Conservation (phyloP, 2,113 vertebrate genomes). For the Gymnocephalus cernua region DNA sequence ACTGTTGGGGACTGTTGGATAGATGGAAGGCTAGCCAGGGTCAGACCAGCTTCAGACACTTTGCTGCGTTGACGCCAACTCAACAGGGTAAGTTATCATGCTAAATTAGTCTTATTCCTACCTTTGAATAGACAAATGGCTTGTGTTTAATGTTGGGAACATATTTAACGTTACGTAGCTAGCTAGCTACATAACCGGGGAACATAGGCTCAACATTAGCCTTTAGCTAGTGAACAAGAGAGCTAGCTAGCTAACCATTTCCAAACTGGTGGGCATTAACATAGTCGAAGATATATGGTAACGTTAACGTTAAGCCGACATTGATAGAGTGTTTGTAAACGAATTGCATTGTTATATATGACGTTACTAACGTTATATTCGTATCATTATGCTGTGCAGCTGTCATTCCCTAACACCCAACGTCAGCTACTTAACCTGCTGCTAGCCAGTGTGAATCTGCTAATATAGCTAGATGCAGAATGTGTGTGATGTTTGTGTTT, state of each 20-base stretch:
- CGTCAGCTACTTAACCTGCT: slow-evolving; percentile 43
- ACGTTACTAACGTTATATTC: neutral
- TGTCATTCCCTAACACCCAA: slow-evolving; percentile 41
- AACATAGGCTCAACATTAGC: slow-evolving; percentile 51
- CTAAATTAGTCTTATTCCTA: neutral
- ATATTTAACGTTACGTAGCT: neutral
- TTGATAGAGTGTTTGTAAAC: neutral
- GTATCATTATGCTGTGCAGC: neutral
- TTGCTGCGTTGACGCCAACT: slow-evolving; percentile 16
- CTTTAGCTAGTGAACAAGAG: slow-evolving; percentile 32
- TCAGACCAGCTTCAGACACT: slow-evolving; percentile 1
- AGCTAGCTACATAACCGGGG: neutral
- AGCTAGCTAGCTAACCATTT: slow-evolving; percentile 25
- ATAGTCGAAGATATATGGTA: neutral
- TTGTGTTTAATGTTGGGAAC: neutral
- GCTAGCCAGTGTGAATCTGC: slow-evolving; percentile 36
- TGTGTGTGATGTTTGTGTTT: slow-evolving; percentile 32
- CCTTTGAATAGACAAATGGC: neutral
- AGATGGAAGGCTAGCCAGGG: slow-evolving; percentile 41
- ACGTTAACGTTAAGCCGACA: no score
- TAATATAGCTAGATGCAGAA: neutral
- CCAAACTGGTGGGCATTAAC: neutral
- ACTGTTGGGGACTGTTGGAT: slow-evolving; percentile 21
- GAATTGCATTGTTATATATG: no score
- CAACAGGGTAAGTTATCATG: slow-evolving; percentile 15